phyloP scores from a whole-genome alignment of 2,113 vertebrate species.

The Dasyprocta punctata region DNA sequence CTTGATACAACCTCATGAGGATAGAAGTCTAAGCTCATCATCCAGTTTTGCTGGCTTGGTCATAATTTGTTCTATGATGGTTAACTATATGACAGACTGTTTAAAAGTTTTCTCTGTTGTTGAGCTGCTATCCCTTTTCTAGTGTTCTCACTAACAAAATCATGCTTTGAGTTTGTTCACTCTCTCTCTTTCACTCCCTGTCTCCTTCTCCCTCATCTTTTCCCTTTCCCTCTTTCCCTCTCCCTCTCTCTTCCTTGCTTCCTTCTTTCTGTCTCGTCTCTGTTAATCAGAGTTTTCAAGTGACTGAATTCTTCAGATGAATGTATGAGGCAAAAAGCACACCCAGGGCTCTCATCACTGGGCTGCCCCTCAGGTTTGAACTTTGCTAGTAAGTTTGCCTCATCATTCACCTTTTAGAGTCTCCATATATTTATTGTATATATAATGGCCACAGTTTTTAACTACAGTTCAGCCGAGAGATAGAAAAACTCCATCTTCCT shows the following conservation, averaged over 20 bases:
- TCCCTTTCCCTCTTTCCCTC: background rate
- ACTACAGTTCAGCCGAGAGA: background rate
- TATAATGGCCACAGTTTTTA: background rate
- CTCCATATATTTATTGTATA: background rate
- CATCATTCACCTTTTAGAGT: background rate
- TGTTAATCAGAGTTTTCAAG: background rate
- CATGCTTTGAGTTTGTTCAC: background rate
- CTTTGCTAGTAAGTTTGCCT: background rate
- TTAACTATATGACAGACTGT: background rate
- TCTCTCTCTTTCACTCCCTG: background rate
- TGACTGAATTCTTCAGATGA: background rate
- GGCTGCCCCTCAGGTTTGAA: background rate
- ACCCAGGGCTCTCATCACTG: background rate
- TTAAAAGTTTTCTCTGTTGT: background rate
- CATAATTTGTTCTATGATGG: background rate
- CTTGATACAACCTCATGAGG: background rate
- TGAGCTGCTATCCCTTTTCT: background rate
- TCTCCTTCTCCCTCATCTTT: rapidly evolving
- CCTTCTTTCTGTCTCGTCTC: background rate
- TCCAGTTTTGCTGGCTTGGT: background rate
- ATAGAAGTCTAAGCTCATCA: background rate
- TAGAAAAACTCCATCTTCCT: background rate
- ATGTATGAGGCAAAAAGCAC: background rate
- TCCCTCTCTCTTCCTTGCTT: background rate
- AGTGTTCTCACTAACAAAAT: background rate